These are phyloP conservation scores for Dolichopus griseipennis DNA, from an alignment of 2,888 invertebrate genomes.

Conservation along the genomic window DNA sequence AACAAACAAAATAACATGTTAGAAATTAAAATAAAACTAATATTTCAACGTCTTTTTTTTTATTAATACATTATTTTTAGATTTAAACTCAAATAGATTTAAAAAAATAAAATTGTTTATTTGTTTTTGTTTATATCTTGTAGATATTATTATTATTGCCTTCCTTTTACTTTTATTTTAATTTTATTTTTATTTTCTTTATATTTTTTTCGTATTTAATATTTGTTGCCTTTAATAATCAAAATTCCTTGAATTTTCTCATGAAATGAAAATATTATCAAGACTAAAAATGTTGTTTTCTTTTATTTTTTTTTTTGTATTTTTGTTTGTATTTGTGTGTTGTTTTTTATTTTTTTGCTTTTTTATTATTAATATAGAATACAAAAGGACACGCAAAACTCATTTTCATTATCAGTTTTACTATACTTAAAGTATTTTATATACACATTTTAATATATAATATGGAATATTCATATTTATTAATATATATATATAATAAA, in stretches of 20 bases:
- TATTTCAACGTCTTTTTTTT: neutral
- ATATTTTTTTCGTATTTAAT: neutral
- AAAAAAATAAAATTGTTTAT: no score
- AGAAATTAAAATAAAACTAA: neutral
- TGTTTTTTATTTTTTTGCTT: neutral
- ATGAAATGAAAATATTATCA: neutral
- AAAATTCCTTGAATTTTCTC: neutral
- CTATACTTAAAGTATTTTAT: no score
- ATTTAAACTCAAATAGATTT: neutral
- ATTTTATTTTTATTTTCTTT: neutral
- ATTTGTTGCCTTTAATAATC: no score
- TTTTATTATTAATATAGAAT: neutral
- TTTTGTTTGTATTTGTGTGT: neutral
- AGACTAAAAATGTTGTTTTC: neutral
- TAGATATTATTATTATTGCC: no score
- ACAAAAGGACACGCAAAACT: neutral
- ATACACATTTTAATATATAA: neutral
- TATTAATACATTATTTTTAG: conserved; percentile 2
- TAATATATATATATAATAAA: no score
- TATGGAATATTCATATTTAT: no score
- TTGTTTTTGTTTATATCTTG: no score
- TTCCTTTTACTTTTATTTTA: neutral
- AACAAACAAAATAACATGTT: neutral
- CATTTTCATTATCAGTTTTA: conserved; percentile 1
- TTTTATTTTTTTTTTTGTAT: neutral